Percentiles rank a stretch among this genome's conserved stretches.
Evolutionary conservation across 2,113 vertebrate species (phyloP).

Genomic region (Poeciliopsis prolifica): DNA sequence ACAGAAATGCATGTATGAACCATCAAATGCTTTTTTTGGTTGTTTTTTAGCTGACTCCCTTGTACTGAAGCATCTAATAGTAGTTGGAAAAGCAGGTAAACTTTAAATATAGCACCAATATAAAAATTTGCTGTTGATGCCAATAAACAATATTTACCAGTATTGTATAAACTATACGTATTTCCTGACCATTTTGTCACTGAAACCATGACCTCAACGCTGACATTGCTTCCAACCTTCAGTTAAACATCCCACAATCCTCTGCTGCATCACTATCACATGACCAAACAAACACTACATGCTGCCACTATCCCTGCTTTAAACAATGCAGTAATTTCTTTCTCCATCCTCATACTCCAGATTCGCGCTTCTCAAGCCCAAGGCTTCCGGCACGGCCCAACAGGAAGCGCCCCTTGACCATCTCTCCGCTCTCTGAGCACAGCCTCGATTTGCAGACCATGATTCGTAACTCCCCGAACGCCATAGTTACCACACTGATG

Average conservation of each 20-base stretch:
- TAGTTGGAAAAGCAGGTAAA: neutral
- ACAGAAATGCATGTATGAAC: slow-evolving; percentile 24
- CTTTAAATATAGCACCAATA: neutral
- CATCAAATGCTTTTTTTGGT: slow-evolving; percentile 6
- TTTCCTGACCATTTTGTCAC: too few relatives aligned
- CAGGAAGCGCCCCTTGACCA: slow-evolving; percentile 93
- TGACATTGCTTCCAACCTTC: too few relatives aligned
- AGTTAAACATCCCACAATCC: too few relatives aligned
- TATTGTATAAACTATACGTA: too few relatives aligned
- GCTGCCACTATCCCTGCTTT: neutral
- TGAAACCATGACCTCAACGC: too few relatives aligned
- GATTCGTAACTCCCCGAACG: slow-evolving; percentile 97
- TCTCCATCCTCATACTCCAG: slow-evolving; percentile 68
- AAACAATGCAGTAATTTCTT: neutral
- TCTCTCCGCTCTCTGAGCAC: slow-evolving; percentile 94
- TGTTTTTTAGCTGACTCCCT: slow-evolving; percentile 5
- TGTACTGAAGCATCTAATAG: neutral
- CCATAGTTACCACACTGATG: slow-evolving; percentile 91
- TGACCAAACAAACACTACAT: too few relatives aligned
- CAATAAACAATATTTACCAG: too few relatives aligned
- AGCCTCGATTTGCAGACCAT: slow-evolving; percentile 98
- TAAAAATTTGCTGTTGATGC: too few relatives aligned
- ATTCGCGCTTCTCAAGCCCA: slow-evolving; percentile 90
- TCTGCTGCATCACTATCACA: too few relatives aligned
- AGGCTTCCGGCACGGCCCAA: slow-evolving; percentile 89